Conservation (phyloP, 2,888 invertebrate species). For the Ectobius pallidus region DNA sequence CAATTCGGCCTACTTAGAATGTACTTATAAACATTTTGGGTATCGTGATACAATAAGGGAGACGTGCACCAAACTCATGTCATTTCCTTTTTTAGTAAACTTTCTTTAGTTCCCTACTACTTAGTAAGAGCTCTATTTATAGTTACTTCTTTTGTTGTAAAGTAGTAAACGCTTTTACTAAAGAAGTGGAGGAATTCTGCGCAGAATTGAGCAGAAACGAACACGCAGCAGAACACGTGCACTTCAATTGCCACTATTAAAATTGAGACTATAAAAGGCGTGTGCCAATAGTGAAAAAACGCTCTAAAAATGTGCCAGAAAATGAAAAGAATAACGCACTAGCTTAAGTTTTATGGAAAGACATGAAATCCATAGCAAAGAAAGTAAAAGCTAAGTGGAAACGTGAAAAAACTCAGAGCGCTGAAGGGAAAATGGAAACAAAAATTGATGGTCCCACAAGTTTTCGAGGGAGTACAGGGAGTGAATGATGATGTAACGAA, state of each 20-base stretch:
- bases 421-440: background rate
- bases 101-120: no score
- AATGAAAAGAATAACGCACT: background rate
- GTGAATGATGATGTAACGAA: no score
- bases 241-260: no score
- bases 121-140: background rate
- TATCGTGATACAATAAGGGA: no score
- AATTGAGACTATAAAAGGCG: background rate
- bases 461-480: no score
- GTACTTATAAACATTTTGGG: no score
- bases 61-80: no score
- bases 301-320: background rate
- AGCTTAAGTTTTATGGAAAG: background rate
- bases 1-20: no score
- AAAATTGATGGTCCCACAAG: no score
- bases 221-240: no score
- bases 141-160: background rate
- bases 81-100: no score
- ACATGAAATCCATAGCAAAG: background rate
- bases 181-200: background rate
- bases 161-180: background rate
- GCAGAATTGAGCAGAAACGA: background rate
- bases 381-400: background rate
- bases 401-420: background rate
- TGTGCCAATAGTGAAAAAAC: background rate